A percentile compares a stretch with the other conserved stretches of the same genome.
These are phyloP conservation scores for Chiropotes sagulatus DNA, from an alignment of 2,797 vertebrate species.

Conservation along the genomic window DNA sequence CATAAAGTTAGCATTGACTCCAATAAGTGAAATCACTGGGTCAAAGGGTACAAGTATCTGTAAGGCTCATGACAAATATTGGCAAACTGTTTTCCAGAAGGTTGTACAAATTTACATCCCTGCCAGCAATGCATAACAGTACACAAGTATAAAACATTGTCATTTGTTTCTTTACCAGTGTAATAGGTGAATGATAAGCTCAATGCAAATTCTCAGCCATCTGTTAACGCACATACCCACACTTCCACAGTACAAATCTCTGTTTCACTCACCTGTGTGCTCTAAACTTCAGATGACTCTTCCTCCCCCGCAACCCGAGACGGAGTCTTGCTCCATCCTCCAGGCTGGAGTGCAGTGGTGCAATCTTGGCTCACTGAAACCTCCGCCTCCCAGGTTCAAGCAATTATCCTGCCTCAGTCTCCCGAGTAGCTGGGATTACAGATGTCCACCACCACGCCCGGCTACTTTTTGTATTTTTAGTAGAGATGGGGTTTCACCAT, in stretches of 20 bases:
- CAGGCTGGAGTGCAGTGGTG: too few relatives aligned
- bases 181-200: neutral
- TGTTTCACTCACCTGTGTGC: neutral
- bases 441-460: too few relatives aligned
- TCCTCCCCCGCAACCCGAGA: neutral
- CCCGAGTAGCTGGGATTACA: too few relatives aligned
- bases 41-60: neutral
- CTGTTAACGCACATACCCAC: neutral
- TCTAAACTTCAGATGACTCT: neutral
- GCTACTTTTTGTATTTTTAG: too few relatives aligned
- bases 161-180: neutral
- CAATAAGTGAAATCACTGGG: neutral
- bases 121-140: neutral
- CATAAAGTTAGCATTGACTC: neutral
- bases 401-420: too few relatives aligned
- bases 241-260: neutral
- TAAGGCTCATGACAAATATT: neutral
- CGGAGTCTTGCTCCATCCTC: too few relatives aligned
- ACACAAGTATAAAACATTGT: neutral
- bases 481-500: too few relatives aligned
- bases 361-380: too few relatives aligned
- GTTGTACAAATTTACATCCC: neutral
- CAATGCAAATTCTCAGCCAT: neutral
- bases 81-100: neutral
- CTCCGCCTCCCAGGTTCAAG: too few relatives aligned